These are phyloP conservation scores for Drosophila subobscura DNA, from an alignment of 1,140 invertebrate genomes.

Conservation along the genomic window DNA sequence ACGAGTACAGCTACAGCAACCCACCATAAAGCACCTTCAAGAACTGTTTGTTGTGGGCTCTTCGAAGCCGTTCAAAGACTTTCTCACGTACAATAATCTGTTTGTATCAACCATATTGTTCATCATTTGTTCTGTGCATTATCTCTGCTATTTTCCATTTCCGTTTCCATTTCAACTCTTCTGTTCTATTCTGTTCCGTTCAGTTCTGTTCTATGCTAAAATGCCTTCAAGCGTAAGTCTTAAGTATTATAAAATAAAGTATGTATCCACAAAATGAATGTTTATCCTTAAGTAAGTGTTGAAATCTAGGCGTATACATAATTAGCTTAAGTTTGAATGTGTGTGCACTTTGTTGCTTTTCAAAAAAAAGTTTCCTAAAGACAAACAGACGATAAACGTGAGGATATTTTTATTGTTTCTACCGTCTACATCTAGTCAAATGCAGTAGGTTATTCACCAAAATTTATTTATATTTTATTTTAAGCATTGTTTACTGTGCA, in stretches of 20 bases:
- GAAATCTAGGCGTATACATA: slow-evolving; percentile 48
- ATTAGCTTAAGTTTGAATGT: slow-evolving; percentile 40
- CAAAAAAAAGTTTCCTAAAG: slow-evolving; percentile 76
- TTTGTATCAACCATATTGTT: slow-evolving; percentile 29
- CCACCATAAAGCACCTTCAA: slow-evolving; percentile 64
- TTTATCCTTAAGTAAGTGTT: slow-evolving; percentile 61
- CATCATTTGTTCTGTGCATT: slow-evolving; percentile 66
- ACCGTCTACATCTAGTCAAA: slow-evolving; percentile 44
- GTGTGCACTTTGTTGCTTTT: slow-evolving; percentile 66
- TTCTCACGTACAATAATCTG: slow-evolving; percentile 47
- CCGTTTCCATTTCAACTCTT: slow-evolving; percentile 34
- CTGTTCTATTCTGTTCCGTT: slow-evolving; percentile 7
- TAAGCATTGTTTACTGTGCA: slow-evolving; percentile 52
- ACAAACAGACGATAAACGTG: slow-evolving; percentile 48
- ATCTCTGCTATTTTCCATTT: slow-evolving; percentile 38
- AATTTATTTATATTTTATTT: slow-evolving; percentile 37
- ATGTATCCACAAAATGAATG: slow-evolving; percentile 61
- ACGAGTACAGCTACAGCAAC: slow-evolving; percentile 49
- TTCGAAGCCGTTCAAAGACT: slow-evolving; percentile 57
- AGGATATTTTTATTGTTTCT: slow-evolving; percentile 26
- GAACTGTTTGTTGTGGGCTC: slow-evolving; percentile 58
- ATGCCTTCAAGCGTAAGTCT: slow-evolving; percentile 76
- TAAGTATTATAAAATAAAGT: slow-evolving; percentile 75
- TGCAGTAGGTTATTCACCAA: slow-evolving; percentile 31
- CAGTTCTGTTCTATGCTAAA: slow-evolving; percentile 58